Base-by-base conservation (phyloP, 2,113 vertebrate genomes). In the Podilymbus podiceps region DNA sequence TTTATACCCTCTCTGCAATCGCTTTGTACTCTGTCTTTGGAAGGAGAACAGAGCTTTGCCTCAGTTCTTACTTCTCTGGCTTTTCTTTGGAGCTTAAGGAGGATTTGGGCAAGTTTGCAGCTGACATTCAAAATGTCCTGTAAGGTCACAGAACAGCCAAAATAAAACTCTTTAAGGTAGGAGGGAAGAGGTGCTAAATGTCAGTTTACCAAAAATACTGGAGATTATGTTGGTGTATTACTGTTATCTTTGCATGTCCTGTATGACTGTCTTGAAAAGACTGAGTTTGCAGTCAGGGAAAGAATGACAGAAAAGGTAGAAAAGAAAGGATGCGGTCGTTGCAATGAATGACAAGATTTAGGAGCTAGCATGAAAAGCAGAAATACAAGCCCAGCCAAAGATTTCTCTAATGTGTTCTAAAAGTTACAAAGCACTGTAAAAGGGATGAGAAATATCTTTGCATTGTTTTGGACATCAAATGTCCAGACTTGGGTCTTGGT, bases 1-100 rank as follows among this genome's bases (percentile, higher is more conserved):
- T 88, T 89, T 83, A 58, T 67, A 89, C 40, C 11, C 47, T 73
- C 62, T 91, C 63, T 87, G 69, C 80, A 63, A 67, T 89, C 74
- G 73, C 49, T 91, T 73, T 83, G 53, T 90, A 42, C 59, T 83
- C 46, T 58, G 25, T 67, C 44, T 74, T 85, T 85, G 93, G 90
- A 93, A 94, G 75, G 33, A 52, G 81, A 90, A 66, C 50, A 93
- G 71, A 77, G 66, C 78, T 94, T 91, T 90, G 78, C 68, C 75
- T 95, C 53, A 76, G 21, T 73, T 87, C 50, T 69, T 83, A 46
- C 49, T 74, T 60, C n/a, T 72, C 19, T 91, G 55, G 46, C 40
- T 95, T 95, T 95, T 72, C 38, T 72, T 89, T 42, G 62, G 72
- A 88, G 72, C 56, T 95, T 91, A 81, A 84, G 63, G 62, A n/a